Percentiles rank a stretch among this genome's conserved stretches.
These are phyloP conservation scores for Eretmochelys imbricata DNA, from an alignment of 2,113 vertebrate species.

Conservation along the genomic window DNA sequence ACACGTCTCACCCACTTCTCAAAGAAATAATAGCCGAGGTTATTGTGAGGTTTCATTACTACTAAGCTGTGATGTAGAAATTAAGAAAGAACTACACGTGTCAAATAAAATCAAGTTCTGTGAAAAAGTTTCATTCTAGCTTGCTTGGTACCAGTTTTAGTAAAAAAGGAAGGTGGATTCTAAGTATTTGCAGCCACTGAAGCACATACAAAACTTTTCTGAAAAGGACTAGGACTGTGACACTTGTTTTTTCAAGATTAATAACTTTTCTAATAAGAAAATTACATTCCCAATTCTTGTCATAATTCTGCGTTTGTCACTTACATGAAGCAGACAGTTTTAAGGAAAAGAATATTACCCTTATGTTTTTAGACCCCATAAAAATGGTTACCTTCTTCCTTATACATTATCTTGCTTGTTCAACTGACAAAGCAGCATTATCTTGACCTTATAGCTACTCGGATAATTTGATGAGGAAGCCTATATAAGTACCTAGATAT, in stretches of 20 bases:
- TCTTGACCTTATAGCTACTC: not conserved
- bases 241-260: not conserved
- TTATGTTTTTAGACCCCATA: not conserved
- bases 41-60: not conserved
- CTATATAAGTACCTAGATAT: not conserved
- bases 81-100: rapidly evolving
- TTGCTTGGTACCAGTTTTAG: not conserved
- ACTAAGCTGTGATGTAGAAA: not conserved
- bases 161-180: not conserved
- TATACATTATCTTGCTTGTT: not conserved
- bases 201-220: not conserved
- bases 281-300: not conserved
- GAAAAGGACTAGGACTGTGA: not conserved
- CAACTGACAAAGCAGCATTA: not conserved
- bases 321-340: not conserved
- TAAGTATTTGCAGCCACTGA: not conserved
- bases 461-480: not conserved
- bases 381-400: not conserved
- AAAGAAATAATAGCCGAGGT: not conserved
- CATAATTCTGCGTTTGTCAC: rapidly evolving
- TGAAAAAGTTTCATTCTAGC: not conserved
- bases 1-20: not conserved
- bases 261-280: not conserved
- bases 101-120: not conserved
- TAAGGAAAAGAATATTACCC: not conserved